A percentile compares a stretch with the other conserved stretches of the same genome.
These are phyloP conservation scores for Psittacula echo DNA, from an alignment of 2,797 vertebrate species.

Conservation along the genomic window DNA sequence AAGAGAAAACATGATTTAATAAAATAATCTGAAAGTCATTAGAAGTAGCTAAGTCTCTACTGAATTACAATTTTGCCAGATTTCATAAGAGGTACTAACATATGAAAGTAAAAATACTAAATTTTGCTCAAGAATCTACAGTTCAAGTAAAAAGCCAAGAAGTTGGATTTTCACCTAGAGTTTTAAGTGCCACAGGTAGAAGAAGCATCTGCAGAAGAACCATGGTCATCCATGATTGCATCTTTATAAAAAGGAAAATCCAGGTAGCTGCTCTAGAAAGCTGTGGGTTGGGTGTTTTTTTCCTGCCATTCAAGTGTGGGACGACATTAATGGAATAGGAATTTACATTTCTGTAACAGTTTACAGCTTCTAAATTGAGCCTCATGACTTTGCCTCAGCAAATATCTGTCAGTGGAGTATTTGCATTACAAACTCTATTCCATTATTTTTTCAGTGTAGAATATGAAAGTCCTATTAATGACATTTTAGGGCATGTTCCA, in stretches of 20 bases:
- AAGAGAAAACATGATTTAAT: neutral
- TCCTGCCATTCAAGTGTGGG: neutral
- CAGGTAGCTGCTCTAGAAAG: neutral
- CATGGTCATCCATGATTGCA: neutral
- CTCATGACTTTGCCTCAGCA: neutral
- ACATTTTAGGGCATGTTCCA: neutral
- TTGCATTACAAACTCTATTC: neutral
- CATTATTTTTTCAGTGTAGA: neutral
- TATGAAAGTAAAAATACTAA: neutral
- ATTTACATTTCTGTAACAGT: neutral
- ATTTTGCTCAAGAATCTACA: neutral
- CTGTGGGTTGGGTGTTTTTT: neutral
- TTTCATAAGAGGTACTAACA: neutral
- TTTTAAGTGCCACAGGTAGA: neutral
- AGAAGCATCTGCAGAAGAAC: neutral
- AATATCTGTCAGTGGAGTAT: neutral
- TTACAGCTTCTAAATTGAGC: constrained; percentile 2
- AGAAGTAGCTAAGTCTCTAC: neutral
- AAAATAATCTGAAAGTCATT: neutral
- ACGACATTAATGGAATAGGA: neutral
- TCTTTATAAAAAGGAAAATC: neutral
- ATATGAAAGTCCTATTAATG: neutral
- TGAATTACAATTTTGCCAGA: neutral
- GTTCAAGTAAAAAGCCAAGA: neutral
- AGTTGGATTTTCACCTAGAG: neutral